phyloP scores from a whole-genome alignment of 1,140 invertebrate species.

The Oryzaephilus surinamensis region DNA sequence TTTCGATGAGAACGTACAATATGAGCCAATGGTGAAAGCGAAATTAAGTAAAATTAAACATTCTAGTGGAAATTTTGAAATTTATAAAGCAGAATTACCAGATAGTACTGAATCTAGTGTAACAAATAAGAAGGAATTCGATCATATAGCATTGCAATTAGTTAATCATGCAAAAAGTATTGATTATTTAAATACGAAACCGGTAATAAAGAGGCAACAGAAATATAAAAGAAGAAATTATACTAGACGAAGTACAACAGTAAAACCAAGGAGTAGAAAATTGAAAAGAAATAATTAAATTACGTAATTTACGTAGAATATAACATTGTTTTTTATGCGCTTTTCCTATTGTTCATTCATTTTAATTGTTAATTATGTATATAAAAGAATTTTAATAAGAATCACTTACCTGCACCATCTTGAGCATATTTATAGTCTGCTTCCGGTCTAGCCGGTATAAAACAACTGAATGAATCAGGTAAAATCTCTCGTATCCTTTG shows the following conservation, averaged over 20 bases:
- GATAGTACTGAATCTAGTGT: conserved; percentile 6
- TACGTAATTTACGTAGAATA: not conserved
- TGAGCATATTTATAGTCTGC: conserved; percentile 74
- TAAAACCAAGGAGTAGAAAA: not conserved
- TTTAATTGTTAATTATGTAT: too few relatives aligned
- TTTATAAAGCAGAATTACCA: conserved; percentile 21
- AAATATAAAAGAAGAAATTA: conserved; percentile 8
- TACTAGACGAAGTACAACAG: not conserved
- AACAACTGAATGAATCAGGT: conserved; percentile 71
- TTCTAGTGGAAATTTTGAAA: conserved; percentile 6
- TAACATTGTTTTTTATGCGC: conserved; percentile 1
- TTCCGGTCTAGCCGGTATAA: conserved; percentile 70
- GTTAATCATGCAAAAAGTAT: conserved; percentile 30
- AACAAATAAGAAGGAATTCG: conserved; percentile 19
- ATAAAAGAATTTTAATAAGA: conserved; percentile 13
- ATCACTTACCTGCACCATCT: conserved; percentile 63
- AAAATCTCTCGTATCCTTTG: conserved; percentile 87
- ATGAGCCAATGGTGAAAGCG: conserved; percentile 15
- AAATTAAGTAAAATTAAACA: conserved; percentile 9
- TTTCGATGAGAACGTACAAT: too few relatives aligned
- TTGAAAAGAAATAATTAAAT: not conserved
- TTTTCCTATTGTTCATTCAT: conserved; percentile 4
- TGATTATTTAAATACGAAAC: conserved; percentile 19
- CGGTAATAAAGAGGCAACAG: conserved; percentile 9
- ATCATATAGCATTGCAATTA: conserved; percentile 25